phyloP scores from a whole-genome alignment of 2,113 vertebrate species.

The Pimephales promelas region DNA sequence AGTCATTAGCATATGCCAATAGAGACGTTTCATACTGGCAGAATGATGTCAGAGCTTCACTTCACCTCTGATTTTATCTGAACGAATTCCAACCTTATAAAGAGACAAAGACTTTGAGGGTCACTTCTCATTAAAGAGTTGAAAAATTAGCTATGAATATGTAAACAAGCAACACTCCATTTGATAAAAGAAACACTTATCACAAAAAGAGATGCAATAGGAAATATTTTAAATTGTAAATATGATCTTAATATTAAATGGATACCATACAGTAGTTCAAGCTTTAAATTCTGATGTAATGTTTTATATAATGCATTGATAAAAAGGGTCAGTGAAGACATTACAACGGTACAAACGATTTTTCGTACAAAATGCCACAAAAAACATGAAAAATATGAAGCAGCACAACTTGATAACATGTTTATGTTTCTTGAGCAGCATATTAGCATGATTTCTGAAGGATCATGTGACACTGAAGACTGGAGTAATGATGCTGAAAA shows the following conservation, averaged over 20 bases:
- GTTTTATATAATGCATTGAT: not conserved
- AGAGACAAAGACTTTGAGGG: not conserved
- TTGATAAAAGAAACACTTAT: not conserved
- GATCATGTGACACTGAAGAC: not conserved
- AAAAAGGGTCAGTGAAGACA: too few relatives aligned
- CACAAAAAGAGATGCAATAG: constrained; percentile 6
- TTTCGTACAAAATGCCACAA: too few relatives aligned
- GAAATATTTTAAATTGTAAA: not conserved
- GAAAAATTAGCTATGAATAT: constrained; percentile 6
- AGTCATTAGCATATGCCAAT: constrained; percentile 39
- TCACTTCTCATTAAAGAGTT: not conserved
- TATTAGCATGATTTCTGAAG: not conserved
- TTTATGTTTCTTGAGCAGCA: not conserved
- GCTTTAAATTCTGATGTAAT: not conserved
- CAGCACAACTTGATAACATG: too few relatives aligned
- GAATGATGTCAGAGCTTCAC: constrained; percentile 33
- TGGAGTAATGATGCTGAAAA: not conserved
- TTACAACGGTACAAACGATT: too few relatives aligned
- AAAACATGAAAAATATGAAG: too few relatives aligned
- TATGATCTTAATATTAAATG: not conserved
- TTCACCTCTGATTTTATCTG: constrained; percentile 17
- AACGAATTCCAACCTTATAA: not conserved
- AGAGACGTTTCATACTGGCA: constrained; percentile 30
- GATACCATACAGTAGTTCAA: not conserved
- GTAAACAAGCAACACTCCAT: not conserved